Conservation (phyloP, 2,888 invertebrate genomes). For the Lapara coniferarum region DNA sequence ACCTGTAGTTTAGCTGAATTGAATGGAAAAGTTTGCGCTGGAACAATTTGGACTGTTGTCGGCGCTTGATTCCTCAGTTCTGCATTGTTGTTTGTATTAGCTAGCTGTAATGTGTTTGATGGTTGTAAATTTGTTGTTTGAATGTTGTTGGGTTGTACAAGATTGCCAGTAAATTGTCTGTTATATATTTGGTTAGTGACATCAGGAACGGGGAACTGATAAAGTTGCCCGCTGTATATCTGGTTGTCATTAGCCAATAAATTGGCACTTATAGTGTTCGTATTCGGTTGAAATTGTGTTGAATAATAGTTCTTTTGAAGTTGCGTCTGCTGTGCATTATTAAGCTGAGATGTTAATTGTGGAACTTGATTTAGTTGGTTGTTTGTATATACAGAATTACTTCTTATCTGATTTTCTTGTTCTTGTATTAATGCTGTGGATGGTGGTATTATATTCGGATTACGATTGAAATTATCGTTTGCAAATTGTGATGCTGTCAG, state of each 20-base stretch:
- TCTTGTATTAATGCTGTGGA: slow-evolving; percentile 1
- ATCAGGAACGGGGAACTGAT: slow-evolving; percentile 73
- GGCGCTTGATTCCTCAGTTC: slow-evolving; percentile 45
- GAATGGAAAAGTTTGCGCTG: slow-evolving; percentile 56
- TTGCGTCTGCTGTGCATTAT: slow-evolving; percentile 29
- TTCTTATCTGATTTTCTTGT: slow-evolving; percentile 13
- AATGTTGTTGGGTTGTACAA: slow-evolving; percentile 23
- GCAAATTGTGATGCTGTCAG: slow-evolving; percentile 70
- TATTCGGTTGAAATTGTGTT: slow-evolving; percentile 43
- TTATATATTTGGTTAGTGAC: slow-evolving; percentile 71
- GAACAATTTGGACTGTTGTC: slow-evolving; percentile 61
- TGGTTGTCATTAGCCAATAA: slow-evolving; percentile 49
- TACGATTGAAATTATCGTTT: slow-evolving; percentile 24
- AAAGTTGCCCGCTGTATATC: slow-evolving; percentile 75
- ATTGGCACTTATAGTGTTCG: slow-evolving; percentile 36
- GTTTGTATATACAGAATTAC: slow-evolving; percentile 3
- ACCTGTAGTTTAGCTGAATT: slow-evolving; percentile 57
- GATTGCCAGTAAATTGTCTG: slow-evolving; percentile 43
- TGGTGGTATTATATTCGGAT: background rate
- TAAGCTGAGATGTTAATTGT: slow-evolving; percentile 30
- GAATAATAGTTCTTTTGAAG: slow-evolving; percentile 41
- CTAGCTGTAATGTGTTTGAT: slow-evolving; percentile 33
- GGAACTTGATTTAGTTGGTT: slow-evolving; percentile 20
- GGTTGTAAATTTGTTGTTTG: slow-evolving; percentile 32
- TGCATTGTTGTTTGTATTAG: slow-evolving; percentile 40